Evolutionary conservation across 1,140 invertebrate species (phyloP), one percentile per base, ranked within the genome.

Genomic region (Apis dorsata): DNA sequence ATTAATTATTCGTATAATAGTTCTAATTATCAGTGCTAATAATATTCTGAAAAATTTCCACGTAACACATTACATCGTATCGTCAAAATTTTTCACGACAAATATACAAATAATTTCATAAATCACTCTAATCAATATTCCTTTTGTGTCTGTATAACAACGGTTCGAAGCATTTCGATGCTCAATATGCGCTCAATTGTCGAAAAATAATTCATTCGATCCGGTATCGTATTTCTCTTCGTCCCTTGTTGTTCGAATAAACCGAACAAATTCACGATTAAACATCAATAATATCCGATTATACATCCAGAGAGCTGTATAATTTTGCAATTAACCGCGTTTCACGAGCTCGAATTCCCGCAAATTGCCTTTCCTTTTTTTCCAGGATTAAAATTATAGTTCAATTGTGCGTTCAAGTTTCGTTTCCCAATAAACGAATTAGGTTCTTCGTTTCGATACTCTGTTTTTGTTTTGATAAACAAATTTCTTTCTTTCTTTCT

Each of bases 281-380:
- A 79, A 63, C 53, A 72, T 62, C 68, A 59, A 21, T 59, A 70
- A 70, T 74, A 34, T 78, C 53, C 75, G 51, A 9, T 59, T 24
- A 28, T 44, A 68, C 17, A 53, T 19, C 28, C 65, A 55, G 44
- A 9, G 11, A 81, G 73, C 55, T 55, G n/a, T 62, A 9, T 82
- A 86, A 68, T 86, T 72, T 69, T 12, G 57, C 57, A 68, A 85
- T 84, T 84, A 84, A 76, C 19, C 28, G 19, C n/a, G 28, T 73
- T 73, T 15, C 28, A 19, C 34, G 28, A 68, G 28, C 57, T 71
- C 57, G 19, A 53, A 53, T 85, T 81, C 69, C 71, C 24, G 49
- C n/a, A 17, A 74, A 76, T 72, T 62, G 34, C 1, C 5, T 9
- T 34, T 28, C 24, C 17, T 65, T 63, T 15, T 15, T 34, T 66